These are phyloP conservation scores for Cydia splendana DNA, from an alignment of 1,140 invertebrate species.

Conservation along the genomic window DNA sequence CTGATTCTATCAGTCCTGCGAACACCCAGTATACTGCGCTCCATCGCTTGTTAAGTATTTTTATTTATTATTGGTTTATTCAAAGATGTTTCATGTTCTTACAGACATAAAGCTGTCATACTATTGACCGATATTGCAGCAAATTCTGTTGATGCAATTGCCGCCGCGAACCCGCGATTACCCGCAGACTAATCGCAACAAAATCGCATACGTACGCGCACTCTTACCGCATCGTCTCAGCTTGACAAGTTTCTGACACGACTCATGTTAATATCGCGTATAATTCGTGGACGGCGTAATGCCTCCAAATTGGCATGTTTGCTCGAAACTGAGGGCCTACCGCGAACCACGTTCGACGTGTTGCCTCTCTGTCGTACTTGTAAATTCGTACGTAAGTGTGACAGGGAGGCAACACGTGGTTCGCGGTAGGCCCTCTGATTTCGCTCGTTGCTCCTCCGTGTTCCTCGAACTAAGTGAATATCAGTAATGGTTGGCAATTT, in stretches of 20 bases:
- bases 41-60: too few relatives aligned
- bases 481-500: slow-evolving; percentile 26
- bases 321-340: background rate
- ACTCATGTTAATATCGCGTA: slow-evolving; percentile 31
- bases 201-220: background rate
- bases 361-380: too few relatives aligned
- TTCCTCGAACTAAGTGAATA: slow-evolving; percentile 21
- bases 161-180: background rate
- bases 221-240: background rate
- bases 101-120: too few relatives aligned
- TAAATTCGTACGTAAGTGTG: too few relatives aligned
- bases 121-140: too few relatives aligned
- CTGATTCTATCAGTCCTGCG: too few relatives aligned
- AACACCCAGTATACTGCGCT: too few relatives aligned
- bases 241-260: slow-evolving; percentile 14
- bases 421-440: background rate
- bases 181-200: background rate
- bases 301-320: slow-evolving; percentile 29
- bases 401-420: too few relatives aligned
- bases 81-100: too few relatives aligned
- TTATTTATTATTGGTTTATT: too few relatives aligned
- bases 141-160: too few relatives aligned
- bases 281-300: slow-evolving; percentile 22
- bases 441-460: slow-evolving; percentile 12
- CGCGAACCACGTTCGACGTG: too few relatives aligned